Conservation (phyloP, 2,888 invertebrate species). For the Troides aeacus region DNA sequence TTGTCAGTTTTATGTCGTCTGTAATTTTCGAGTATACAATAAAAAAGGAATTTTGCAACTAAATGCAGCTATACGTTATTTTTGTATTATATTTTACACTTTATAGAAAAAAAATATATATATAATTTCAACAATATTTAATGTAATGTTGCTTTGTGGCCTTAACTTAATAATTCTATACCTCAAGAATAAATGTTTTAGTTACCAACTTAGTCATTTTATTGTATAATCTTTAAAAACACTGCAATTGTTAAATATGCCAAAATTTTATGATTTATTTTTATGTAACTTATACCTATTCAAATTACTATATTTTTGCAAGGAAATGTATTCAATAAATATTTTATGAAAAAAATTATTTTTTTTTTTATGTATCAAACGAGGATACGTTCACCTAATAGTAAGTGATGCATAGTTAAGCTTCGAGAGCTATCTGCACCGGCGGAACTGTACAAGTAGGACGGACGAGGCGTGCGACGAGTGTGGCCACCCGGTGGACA, state of each 20-base stretch:
- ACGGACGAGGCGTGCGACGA: no score
- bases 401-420: no score
- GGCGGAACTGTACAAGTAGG: no score
- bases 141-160: constrained; percentile 21
- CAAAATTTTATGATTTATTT: constrained; percentile 24
- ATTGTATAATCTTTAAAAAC: constrained; percentile 13
- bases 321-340: constrained; percentile 3
- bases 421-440: no score
- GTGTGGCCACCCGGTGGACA: no score
- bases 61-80: background rate
- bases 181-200: constrained; percentile 33
- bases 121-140: background rate
- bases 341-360: constrained; percentile 24
- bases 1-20: background rate
- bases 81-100: background rate
- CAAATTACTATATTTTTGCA: background rate
- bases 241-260: constrained; percentile 10
- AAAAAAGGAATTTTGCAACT: no score
- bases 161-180: constrained; percentile 25
- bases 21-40: background rate
- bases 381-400: no score
- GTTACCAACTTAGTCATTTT: constrained; percentile 49
- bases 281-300: constrained; percentile 18
- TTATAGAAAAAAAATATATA: background rate
- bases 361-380: background rate